Conservation (phyloP, 2,888 invertebrate genomes). For the Noctua janthina region DNA sequence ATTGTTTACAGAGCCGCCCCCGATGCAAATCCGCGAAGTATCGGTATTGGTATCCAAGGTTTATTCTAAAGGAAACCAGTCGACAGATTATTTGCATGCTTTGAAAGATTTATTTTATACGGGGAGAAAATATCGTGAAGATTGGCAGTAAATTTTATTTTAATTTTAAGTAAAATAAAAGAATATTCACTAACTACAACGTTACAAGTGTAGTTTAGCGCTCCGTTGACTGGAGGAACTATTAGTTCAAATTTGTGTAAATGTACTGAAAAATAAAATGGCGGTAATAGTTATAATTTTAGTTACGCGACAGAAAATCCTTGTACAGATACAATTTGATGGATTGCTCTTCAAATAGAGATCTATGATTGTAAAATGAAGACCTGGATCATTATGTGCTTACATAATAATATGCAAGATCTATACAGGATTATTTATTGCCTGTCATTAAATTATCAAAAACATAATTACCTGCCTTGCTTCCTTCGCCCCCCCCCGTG, state of each 20-base stretch:
- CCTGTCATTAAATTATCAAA: no score
- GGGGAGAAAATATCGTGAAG: not conserved
- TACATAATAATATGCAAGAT: not conserved
- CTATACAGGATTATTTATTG: not conserved
- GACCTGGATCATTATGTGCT: not conserved
- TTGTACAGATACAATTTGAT: no score
- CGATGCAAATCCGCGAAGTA: slow-evolving; percentile 56
- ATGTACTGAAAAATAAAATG: no score
- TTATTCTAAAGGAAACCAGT: slow-evolving; percentile 23
- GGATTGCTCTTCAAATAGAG: not conserved
- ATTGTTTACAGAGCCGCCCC: slow-evolving; percentile 44
- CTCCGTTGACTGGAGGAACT: no score
- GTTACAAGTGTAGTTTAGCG: no score
- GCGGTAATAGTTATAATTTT: no score
- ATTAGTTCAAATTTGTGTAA: no score
- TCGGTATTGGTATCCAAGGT: not conserved
- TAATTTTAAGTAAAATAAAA: not conserved
- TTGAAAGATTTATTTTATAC: slow-evolving; percentile 25
- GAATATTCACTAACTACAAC: no score
- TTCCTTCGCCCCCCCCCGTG: no score
- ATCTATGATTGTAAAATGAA: not conserved
- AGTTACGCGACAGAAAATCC: no score
- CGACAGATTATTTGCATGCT: slow-evolving; percentile 31
- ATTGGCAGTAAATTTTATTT: not conserved
- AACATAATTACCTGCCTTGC: no score